phyloP scores from a whole-genome alignment of 2,797 vertebrate genomes.

The Cetoscarus ocellatus region DNA sequence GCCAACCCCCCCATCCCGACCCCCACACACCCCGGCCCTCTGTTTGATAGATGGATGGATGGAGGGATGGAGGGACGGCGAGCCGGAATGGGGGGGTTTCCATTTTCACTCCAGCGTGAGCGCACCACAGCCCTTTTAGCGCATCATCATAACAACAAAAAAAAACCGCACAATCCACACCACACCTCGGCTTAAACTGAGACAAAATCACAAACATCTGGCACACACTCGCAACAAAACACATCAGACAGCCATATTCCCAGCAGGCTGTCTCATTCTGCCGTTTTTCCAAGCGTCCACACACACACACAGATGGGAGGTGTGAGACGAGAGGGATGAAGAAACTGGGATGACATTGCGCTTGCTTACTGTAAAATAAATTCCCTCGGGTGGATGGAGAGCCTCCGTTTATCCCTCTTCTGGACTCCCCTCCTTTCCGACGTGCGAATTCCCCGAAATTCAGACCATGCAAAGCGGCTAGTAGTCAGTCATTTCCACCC shows the following conservation, averaged over 20 bases:
- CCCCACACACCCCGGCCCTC: slow-evolving; percentile 48
- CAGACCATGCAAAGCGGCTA: slow-evolving; percentile 72
- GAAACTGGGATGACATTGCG: slow-evolving; percentile 83
- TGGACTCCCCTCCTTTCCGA: slow-evolving; percentile 74
- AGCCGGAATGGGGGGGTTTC: slow-evolving; percentile 47
- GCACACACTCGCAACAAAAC: slow-evolving; percentile 36
- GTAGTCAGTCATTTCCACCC: slow-evolving; percentile 72
- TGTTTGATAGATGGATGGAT: slow-evolving; percentile 41
- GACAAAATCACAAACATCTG: slow-evolving; percentile 62
- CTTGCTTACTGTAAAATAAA: slow-evolving; percentile 84
- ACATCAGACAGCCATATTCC: slow-evolving; percentile 56
- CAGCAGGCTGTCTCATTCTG: slow-evolving; percentile 45
- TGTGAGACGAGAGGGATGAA: slow-evolving; percentile 53
- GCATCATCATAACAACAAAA: slow-evolving; percentile 33
- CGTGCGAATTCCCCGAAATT: slow-evolving; percentile 73
- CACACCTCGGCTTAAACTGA: slow-evolving; percentile 44
- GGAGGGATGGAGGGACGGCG: slow-evolving; percentile 39
- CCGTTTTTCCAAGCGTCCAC: slow-evolving; percentile 33
- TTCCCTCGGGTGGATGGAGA: slow-evolving; percentile 78
- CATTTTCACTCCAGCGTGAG: slow-evolving; percentile 64
- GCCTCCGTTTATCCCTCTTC: slow-evolving; percentile 67
- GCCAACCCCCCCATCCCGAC: slow-evolving; percentile 10
- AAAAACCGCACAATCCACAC: slow-evolving; percentile 33
- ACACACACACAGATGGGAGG: slow-evolving; percentile 48
- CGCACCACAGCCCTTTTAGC: slow-evolving; percentile 56